Evolutionary conservation across 2,113 vertebrate genomes (phyloP).

Genomic region (Eulemur rufifrons): DNA sequence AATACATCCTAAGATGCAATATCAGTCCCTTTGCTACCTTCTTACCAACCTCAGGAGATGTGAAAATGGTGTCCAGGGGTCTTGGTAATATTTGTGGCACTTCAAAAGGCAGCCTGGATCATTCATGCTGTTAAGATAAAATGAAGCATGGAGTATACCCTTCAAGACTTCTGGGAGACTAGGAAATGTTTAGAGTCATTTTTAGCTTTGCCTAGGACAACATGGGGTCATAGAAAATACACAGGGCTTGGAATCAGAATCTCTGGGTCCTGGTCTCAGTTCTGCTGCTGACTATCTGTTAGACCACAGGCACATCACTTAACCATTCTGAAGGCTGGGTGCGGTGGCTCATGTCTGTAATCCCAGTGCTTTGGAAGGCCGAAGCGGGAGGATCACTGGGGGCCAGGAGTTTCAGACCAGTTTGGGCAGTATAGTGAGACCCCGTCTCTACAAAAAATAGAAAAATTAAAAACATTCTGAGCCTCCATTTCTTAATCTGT

Average conservation of each 20-base stretch:
- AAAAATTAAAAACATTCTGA: not conserved
- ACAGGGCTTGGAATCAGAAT: not conserved
- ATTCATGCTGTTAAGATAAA: not conserved
- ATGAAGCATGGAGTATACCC: not conserved
- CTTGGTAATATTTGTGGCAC: not conserved
- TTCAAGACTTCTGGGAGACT: conserved; percentile 1
- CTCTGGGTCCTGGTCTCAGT: not conserved
- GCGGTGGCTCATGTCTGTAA: too few relatives aligned
- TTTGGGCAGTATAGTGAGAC: too few relatives aligned
- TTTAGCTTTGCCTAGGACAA: not conserved
- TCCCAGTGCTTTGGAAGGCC: too few relatives aligned
- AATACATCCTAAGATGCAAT: not conserved
- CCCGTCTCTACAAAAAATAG: too few relatives aligned
- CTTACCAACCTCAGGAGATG: not conserved
- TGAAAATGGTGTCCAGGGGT: not conserved
- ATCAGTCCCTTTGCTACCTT: not conserved
- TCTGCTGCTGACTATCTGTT: not conserved
- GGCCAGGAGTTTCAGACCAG: too few relatives aligned
- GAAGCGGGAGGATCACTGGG: too few relatives aligned
- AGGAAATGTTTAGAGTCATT: not conserved
- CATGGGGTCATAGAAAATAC: not conserved
- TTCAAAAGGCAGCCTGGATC: not conserved
- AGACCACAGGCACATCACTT: not conserved
- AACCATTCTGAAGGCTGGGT: not conserved
- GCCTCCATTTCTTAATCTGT: not conserved